Evolutionary conservation across 1,140 invertebrate species (phyloP).

Genomic region (Linepithema humile): DNA sequence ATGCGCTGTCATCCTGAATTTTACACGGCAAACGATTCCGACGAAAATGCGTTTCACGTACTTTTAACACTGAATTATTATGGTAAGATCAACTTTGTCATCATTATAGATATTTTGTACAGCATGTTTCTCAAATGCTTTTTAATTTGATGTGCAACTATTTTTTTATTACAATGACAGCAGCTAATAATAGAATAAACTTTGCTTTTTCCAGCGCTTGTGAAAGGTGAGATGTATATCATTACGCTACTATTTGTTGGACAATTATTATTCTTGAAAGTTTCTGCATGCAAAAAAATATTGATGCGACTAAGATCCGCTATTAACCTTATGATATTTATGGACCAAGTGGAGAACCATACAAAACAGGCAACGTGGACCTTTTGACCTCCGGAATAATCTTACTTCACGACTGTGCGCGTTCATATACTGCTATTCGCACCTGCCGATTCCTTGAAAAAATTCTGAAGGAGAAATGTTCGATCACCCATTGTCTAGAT

Average conservation of each 20-base stretch:
- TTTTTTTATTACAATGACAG: background rate
- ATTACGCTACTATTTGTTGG: background rate
- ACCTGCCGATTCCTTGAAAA: background rate
- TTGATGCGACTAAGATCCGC: background rate
- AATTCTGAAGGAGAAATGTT: background rate
- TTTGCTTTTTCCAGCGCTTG: no score
- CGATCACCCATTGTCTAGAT: background rate
- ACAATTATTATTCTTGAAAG: background rate
- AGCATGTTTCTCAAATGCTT: background rate
- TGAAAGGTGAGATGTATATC: background rate
- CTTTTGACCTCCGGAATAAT: conserved; percentile 1
- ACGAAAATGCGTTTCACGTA: background rate
- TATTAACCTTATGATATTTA: conserved; percentile 3
- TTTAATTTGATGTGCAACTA: background rate
- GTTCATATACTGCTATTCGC: background rate
- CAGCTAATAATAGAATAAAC: background rate
- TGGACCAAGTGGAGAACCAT: background rate
- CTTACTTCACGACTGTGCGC: background rate
- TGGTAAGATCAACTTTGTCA: background rate
- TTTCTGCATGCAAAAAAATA: background rate
- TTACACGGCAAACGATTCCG: conserved; percentile 11
- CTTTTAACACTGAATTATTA: background rate
- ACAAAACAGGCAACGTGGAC: background rate
- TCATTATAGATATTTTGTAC: background rate
- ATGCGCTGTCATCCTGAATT: background rate